Base-by-base conservation (phyloP, 2,113 vertebrate genomes). In the Mirounga angustirostris region DNA sequence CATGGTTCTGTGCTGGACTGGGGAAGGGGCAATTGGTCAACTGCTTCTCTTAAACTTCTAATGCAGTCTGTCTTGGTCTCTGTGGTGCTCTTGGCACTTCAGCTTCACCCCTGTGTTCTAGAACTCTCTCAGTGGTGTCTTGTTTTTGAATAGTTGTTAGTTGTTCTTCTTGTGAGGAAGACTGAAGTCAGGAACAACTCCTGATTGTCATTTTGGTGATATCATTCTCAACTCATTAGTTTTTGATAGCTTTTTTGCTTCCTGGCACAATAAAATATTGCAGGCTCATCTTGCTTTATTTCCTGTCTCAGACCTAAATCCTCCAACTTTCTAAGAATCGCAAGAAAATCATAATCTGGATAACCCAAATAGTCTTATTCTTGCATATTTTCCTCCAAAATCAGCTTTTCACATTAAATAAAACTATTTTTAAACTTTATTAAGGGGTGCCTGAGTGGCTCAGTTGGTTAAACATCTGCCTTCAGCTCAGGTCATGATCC, bases 221-320 rank as follows among this genome's bases (percentile, higher is more conserved):
- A 33, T 54, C 50, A 79, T 19, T 54, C 76, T 52, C 28, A 40
- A 30, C 16, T 78, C 69, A 59, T 61, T 43, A 79, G 11, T 61
- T 43, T 36, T 69, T 85, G 43, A 93, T 54, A 84, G 65, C 9
- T 85, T 94, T 71, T 79, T 80, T 90, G 56, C 12, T 94, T 94
- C 6, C 43, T 56, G 36, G 26, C 40, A 84, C 22, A 85, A 85
- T 0, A 24, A 85, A 33, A 71, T 90, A 79, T 8, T 54, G 43
- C 10, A 69, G 7, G 40, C 12, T 43, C 12, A 90, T 63, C 43
- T 90, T 80, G 9, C 13, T 56, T 63, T 28, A 90, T 96, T 43
- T 89, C 76, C 43, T 36, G 5, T 81, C 54, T 73, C 56, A 82
- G 24, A 59, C 16, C 43, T 80, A 93, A 89, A 84, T 84, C 54